These are phyloP conservation scores for Paedocypris micromegethes DNA, from an alignment of 2,797 vertebrate genomes.

Conservation along the genomic window DNA sequence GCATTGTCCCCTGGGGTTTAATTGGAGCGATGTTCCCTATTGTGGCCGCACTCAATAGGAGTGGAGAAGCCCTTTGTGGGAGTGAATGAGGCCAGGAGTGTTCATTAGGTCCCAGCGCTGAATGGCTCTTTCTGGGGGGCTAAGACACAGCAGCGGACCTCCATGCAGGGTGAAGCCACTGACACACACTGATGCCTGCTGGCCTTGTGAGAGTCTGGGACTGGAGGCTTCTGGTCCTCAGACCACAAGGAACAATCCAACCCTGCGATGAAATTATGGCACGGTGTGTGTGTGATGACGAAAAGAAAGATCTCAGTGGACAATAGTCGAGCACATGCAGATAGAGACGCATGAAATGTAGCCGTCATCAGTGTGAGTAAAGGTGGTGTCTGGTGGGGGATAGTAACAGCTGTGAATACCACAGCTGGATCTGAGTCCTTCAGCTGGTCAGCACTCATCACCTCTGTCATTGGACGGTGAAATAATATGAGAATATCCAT, in stretches of 20 bases:
- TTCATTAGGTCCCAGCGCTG: conserved; percentile 77
- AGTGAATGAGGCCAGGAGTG: conserved; percentile 79
- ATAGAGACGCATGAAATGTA: conserved; percentile 50
- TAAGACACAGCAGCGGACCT: conserved; percentile 61
- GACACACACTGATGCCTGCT: conserved; percentile 72
- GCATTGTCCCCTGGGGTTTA: conserved; percentile 76
- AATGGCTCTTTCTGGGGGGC: conserved; percentile 69
- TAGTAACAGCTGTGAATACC: conserved; percentile 56
- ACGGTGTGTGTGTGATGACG: conserved; percentile 30
- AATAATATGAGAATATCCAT: too few relatives aligned
- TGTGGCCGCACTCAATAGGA: conserved; percentile 69
- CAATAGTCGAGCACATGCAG: conserved; percentile 27
- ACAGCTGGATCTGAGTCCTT: conserved; percentile 36
- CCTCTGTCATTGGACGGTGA: background rate
- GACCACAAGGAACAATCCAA: conserved; percentile 53
- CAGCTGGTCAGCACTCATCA: conserved; percentile 34
- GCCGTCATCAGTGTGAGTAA: conserved; percentile 51
- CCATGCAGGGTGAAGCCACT: conserved; percentile 64
- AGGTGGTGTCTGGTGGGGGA: conserved; percentile 47
- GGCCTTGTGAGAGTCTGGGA: conserved; percentile 66
- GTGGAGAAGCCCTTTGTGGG: conserved; percentile 74
- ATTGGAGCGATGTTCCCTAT: conserved; percentile 78
- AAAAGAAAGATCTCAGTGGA: background rate
- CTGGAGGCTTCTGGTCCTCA: conserved; percentile 60
- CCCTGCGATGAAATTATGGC: conserved; percentile 18